These are phyloP conservation scores for Drosophila ogumai DNA, from an alignment of 1,140 invertebrate species.

Conservation along the genomic window DNA sequence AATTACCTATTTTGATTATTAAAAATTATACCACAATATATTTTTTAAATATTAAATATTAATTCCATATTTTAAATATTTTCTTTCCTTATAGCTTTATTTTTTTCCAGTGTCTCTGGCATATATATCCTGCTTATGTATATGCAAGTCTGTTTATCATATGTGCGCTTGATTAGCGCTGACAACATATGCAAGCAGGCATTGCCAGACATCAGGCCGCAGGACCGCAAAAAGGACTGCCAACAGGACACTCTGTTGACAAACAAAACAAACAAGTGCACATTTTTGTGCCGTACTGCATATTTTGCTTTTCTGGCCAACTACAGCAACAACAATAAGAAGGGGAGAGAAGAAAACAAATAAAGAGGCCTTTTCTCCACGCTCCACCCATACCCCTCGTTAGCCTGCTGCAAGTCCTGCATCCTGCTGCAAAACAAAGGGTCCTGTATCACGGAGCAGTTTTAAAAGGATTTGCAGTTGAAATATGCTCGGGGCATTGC, in stretches of 20 bases:
- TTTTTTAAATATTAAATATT: too few species aligned
- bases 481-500: conserved; percentile 52
- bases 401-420: conserved; percentile 35
- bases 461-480: conserved; percentile 62
- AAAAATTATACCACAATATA: too few species aligned
- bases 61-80: too few species aligned
- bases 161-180: conserved; percentile 82
- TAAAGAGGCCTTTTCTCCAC: conserved; percentile 46
- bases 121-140: conserved; percentile 11
- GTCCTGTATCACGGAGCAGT: conserved; percentile 45
- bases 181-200: conserved; percentile 80
- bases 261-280: conserved; percentile 78
- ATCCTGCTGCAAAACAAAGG: conserved; percentile 45
- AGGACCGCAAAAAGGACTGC: conserved; percentile 70
- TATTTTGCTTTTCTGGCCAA: conserved; percentile 35
- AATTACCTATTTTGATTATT: too few species aligned
- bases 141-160: conserved; percentile 70
- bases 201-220: conserved; percentile 45
- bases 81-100: not conserved
- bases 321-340: conserved; percentile 11
- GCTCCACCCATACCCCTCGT: not conserved
- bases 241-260: conserved; percentile 67
- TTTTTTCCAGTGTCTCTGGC: conserved; percentile 1
- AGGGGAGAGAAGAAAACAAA: conserved; percentile 48
- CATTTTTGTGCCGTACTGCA: conserved; percentile 62